A percentile compares a stretch with the other conserved stretches of the same genome.
phyloP scores from a whole-genome alignment of 2,888 invertebrate species.

The Pristionchus exspectatus region DNA sequence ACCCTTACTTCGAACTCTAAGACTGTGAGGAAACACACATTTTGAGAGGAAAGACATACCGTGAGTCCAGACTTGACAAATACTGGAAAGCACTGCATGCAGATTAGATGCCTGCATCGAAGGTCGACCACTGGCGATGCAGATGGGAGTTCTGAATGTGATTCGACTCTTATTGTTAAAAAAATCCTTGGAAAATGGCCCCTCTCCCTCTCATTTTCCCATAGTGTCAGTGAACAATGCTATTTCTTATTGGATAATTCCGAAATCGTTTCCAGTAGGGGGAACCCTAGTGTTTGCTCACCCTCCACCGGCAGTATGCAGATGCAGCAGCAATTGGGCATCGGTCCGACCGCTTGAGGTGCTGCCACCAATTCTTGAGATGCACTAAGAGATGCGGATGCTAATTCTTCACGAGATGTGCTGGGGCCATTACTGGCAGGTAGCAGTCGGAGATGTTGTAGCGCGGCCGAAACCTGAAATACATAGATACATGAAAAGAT shows the following conservation, averaged over 20 bases:
- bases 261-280: too few relatives aligned
- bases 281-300: too few relatives aligned
- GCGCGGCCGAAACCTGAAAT: slow-evolving; percentile 11
- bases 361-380: too few relatives aligned
- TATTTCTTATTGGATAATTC: too few relatives aligned
- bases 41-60: background rate
- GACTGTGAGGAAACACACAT: too few relatives aligned
- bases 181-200: background rate
- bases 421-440: background rate
- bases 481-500: background rate
- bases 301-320: background rate
- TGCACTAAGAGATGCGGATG: too few relatives aligned
- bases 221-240: too few relatives aligned
- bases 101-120: slow-evolving; percentile 16
- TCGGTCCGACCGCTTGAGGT: background rate
- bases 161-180: too few relatives aligned
- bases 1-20: too few relatives aligned
- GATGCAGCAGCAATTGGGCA: slow-evolving; percentile 28
- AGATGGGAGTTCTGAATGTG: background rate
- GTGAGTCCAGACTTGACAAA: slow-evolving; percentile 34
- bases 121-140: slow-evolving; percentile 2
- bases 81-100: slow-evolving; percentile 27
- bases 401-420: background rate
- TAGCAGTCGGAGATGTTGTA: background rate
- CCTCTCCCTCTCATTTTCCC: too few relatives aligned